These are phyloP conservation scores for Dinomys branickii DNA, from an alignment of 2,113 vertebrate genomes.

Conservation along the genomic window DNA sequence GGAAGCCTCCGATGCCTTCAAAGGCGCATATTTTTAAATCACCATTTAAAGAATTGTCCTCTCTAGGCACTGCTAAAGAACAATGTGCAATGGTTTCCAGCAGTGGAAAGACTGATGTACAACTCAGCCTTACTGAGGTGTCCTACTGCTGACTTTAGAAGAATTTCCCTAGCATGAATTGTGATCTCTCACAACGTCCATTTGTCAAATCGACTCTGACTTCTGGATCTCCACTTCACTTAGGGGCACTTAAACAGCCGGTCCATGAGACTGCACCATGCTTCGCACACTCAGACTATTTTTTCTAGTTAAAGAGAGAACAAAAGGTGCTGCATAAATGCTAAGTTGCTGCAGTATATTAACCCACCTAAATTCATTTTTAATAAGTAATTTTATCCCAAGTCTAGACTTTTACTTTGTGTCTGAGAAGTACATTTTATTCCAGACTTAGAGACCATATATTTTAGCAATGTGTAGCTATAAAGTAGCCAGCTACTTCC, in stretches of 20 bases:
- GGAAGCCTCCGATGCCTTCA: background rate
- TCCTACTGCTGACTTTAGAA: background rate
- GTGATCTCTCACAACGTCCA: background rate
- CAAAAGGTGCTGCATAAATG: background rate
- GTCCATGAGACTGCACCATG: background rate
- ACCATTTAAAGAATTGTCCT: background rate
- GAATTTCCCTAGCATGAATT: background rate
- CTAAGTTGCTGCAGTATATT: background rate
- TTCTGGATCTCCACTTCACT: background rate
- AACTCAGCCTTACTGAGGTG: background rate
- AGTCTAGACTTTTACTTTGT: background rate
- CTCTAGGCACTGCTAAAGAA: background rate
- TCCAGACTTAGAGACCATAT: background rate
- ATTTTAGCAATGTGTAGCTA: background rate
- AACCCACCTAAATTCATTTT: background rate
- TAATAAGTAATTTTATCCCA: background rate
- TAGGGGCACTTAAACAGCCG: background rate
- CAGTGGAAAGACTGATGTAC: background rate
- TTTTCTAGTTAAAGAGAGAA: constrained; percentile 9
- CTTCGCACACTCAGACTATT: background rate
- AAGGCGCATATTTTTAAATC: background rate
- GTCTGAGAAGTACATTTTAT: background rate
- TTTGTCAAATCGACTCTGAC: background rate
- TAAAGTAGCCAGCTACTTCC: background rate
- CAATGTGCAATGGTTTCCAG: background rate